Evolutionary conservation across 2,113 vertebrate species (phyloP).

Genomic region (Paracanthobrama guichenoti): DNA sequence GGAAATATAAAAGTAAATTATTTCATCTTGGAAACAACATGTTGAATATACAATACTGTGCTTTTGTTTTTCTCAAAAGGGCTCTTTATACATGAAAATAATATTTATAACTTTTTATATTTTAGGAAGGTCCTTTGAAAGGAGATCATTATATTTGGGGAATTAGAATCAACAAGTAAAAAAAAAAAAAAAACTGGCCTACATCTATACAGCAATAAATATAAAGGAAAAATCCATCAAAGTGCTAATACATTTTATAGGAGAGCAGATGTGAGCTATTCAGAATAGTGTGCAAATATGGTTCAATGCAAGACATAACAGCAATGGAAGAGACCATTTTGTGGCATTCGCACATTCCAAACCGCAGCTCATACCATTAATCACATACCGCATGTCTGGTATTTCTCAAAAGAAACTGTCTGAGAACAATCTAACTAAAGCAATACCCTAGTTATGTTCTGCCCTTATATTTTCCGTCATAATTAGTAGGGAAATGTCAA

Average conservation of each 20-base stretch:
- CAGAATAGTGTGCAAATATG: no score
- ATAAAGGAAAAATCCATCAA: neutral
- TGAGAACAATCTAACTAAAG: neutral
- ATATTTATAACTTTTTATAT: neutral
- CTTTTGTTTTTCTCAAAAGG: neutral
- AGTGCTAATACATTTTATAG: neutral
- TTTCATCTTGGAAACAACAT: neutral
- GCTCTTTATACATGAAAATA: neutral
- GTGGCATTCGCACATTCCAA: neutral
- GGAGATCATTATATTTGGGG: neutral
- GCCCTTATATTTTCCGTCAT: neutral
- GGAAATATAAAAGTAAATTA: neutral
- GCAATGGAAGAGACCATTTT: neutral
- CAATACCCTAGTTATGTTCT: neutral
- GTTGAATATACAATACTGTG: neutral
- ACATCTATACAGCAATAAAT: neutral
- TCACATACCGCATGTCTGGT: neutral
- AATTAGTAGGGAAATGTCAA: conserved; percentile 3
- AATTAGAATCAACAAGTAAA: neutral
- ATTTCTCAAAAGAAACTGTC: neutral
- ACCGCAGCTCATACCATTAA: neutral
- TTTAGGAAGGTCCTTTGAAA: neutral
- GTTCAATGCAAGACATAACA: neutral
- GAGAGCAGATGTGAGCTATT: neutral
- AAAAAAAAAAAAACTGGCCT: neutral